phyloP scores from a whole-genome alignment of 2,113 vertebrate genomes.

The Actenoides lindsayi region DNA sequence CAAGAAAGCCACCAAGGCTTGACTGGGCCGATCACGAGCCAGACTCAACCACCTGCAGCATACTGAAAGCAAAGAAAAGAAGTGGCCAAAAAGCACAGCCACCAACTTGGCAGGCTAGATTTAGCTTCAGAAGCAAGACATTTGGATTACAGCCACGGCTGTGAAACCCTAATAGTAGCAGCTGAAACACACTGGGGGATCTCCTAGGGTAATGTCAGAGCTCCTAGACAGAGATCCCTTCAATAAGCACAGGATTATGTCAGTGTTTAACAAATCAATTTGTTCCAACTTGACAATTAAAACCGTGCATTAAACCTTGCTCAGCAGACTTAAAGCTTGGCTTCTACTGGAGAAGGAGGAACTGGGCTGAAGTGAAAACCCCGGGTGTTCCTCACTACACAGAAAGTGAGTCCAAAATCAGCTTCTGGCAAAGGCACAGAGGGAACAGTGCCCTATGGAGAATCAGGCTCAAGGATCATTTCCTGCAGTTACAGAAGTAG shows the following conservation, averaged over 20 bases:
- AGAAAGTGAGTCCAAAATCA: background rate
- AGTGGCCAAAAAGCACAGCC: accelerated
- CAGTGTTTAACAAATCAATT: background rate
- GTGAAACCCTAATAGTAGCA: background rate
- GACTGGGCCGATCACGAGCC: accelerated
- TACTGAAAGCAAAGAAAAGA: background rate
- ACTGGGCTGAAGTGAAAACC: background rate
- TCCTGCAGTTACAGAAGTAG: background rate
- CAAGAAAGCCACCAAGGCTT: accelerated
- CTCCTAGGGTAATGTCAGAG: background rate
- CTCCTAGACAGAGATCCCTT: background rate
- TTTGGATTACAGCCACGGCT: accelerated
- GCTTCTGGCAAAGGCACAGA: background rate
- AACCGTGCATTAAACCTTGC: background rate
- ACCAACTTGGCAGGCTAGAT: background rate
- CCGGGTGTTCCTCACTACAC: background rate
- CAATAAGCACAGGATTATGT: background rate
- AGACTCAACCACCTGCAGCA: accelerated
- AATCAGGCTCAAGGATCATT: background rate
- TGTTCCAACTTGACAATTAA: background rate
- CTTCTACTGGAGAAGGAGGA: background rate
- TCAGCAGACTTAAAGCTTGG: background rate
- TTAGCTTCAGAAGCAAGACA: background rate
- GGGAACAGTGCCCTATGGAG: accelerated
- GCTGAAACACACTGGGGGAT: background rate